Percentiles rank a stretch among this genome's conserved stretches.
Evolutionary conservation across 2,797 vertebrate species (phyloP).

Genomic region (Gallinago nigripennis): DNA sequence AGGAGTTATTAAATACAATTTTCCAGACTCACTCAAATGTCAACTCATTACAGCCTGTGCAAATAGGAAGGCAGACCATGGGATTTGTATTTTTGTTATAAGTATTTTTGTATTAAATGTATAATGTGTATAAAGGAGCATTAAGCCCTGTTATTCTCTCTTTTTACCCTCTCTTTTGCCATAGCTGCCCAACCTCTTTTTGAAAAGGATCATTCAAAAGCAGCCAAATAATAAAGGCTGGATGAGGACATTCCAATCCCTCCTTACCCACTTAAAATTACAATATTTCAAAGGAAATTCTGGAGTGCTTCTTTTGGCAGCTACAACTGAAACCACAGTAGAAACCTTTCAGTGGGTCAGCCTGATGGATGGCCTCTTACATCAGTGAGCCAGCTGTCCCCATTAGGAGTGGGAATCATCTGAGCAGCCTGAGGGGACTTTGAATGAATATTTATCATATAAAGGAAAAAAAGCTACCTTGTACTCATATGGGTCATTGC

Average conservation of each 20-base stretch:
- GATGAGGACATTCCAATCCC: slow-evolving; percentile 43
- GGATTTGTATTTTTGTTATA: slow-evolving; percentile 14
- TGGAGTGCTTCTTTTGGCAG: slow-evolving; percentile 59
- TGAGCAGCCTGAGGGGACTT: background rate
- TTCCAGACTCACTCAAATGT: slow-evolving; percentile 49
- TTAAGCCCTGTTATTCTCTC: background rate
- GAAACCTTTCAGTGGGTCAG: slow-evolving; percentile 56
- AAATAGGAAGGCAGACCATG: background rate
- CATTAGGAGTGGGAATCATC: slow-evolving; percentile 16
- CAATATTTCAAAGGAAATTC: slow-evolving; percentile 56
- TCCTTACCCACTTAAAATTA: slow-evolving; percentile 57
- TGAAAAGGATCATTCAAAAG: slow-evolving; percentile 55
- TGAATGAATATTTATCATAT: background rate
- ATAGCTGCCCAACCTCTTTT: slow-evolving; percentile 14
- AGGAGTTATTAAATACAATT: slow-evolving; percentile 39
- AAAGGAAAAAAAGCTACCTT: background rate
- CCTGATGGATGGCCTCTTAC: slow-evolving; percentile 37
- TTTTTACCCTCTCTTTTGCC: background rate
- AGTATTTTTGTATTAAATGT: slow-evolving; percentile 40
- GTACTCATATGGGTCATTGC: background rate
- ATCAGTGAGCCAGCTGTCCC: slow-evolving; percentile 35
- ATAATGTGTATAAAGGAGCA: slow-evolving; percentile 3
- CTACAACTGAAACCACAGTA: background rate
- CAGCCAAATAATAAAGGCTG: slow-evolving; percentile 41
- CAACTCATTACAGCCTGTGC: background rate